Base-by-base conservation (phyloP, 1,140 invertebrate genomes). In the Papilio dardanus region DNA sequence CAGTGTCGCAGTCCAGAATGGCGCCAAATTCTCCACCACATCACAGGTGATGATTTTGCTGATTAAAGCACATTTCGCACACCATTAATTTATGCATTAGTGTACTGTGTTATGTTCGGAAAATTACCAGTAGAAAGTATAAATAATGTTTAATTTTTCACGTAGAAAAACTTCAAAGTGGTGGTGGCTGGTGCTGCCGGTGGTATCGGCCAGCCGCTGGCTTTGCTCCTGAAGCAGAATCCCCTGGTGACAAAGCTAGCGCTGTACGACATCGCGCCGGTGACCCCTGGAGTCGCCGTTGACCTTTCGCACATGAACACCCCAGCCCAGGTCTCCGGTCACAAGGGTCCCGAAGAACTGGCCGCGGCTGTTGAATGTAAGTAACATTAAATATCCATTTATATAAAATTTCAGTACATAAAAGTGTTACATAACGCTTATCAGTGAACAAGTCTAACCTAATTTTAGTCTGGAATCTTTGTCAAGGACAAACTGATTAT, bases 261-360 rank as follows among this genome's bases (percentile, higher is more conserved):
- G 0, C 94, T 99, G 1, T 99, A 99, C 86, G 99, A 99, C 95
- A 97, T 99, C 92, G 98, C 98, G 0, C 92, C 92, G 3, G 97
- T 99, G 86, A 99, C 99, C 50, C 97, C 97, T 75, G 99, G 99
- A 80, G 99, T 99, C 19, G 99, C 98, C 76, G 98, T 98, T 78
- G 99, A 99, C 95, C 95, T 99, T 16, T 99, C 98, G 19, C 99
- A 99, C 93, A 99, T 99, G 86, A 97, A 99, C 83, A 98, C 98
- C 24, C 94, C 95, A 37, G 96, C 97, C 76, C 96, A 96, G 91
- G 97, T 99, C 40, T 96, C 95, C 73, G 98, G 97, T 40, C 97
- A 96, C 92, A 96, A 96, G 77, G 95, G 95, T 4, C 94, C 96
- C 30, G 96, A 98, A 2, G 94, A 97, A 83, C 93, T 99, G 35